Conservation (phyloP, 2,113 vertebrate species). For the Sylvilagus bachmani region DNA sequence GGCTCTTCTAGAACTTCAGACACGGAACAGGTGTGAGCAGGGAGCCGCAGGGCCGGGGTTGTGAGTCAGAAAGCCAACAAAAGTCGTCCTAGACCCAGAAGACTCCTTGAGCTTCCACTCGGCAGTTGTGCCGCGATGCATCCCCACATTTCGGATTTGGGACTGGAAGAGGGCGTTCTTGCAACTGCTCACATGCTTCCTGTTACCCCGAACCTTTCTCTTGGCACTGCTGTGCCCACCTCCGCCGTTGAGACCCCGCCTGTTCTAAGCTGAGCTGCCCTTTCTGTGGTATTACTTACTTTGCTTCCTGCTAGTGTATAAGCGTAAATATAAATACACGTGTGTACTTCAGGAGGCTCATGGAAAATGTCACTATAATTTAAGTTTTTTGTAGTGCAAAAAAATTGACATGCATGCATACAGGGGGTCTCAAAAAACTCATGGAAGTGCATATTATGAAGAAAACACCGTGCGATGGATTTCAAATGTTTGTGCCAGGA, state of each 20-base stretch:
- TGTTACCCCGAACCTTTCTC: neutral
- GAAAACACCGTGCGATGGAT: too few species aligned
- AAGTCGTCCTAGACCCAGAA: neutral
- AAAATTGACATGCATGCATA: too few species aligned
- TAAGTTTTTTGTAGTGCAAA: too few species aligned
- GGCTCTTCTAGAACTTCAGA: neutral
- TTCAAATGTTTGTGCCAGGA: too few species aligned
- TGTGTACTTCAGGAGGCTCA: too few species aligned
- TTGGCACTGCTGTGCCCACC: accelerated
- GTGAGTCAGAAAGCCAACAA: neutral
- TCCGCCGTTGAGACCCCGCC: neutral
- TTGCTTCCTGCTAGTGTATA: neutral
- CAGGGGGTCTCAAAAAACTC: too few species aligned
- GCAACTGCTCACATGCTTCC: neutral
- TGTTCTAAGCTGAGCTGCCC: neutral
- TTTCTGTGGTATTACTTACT: neutral
- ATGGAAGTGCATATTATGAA: too few species aligned
- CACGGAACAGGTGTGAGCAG: neutral
- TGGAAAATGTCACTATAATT: too few species aligned
- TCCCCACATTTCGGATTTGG: neutral
- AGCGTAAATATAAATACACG: neutral
- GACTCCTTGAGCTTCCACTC: neutral
- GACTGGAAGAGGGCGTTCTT: neutral
- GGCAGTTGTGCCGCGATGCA: accelerated
- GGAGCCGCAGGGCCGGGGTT: neutral